Percentiles rank a stretch among this genome's conserved stretches.
These are phyloP conservation scores for Okapia johnstoni DNA, from an alignment of 2,113 vertebrate genomes.

Conservation along the genomic window DNA sequence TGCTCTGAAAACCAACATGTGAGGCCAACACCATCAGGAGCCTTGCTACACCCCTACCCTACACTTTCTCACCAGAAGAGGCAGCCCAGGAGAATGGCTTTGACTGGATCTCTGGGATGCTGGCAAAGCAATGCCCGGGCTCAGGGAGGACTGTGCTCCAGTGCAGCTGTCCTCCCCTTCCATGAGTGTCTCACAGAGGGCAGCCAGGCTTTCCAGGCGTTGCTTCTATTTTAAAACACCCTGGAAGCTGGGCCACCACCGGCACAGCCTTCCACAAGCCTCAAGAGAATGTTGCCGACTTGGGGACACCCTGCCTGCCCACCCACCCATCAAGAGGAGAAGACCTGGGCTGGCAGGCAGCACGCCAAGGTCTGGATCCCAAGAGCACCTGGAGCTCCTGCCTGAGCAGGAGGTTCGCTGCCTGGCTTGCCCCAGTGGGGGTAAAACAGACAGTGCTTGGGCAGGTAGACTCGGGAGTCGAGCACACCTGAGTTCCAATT, in stretches of 20 bases:
- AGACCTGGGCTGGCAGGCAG: background rate
- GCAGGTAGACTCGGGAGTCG: background rate
- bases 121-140: background rate
- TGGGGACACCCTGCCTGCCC: background rate
- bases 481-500: background rate
- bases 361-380: background rate
- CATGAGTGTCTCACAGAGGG: background rate
- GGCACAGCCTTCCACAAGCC: background rate
- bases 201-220: constrained; percentile 37
- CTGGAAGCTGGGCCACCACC: background rate
- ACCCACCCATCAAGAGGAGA: background rate
- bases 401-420: background rate
- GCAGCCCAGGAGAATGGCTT: background rate
- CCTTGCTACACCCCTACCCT: background rate
- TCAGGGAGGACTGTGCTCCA: background rate
- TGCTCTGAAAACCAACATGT: background rate
- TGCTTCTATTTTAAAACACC: constrained; percentile 64
- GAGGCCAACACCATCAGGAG: background rate
- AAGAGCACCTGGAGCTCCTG: background rate
- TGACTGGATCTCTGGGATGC: background rate
- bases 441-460: background rate
- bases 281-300: background rate
- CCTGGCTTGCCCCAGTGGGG: background rate
- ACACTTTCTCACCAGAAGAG: background rate
- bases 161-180: background rate